Percentiles rank a stretch among this genome's conserved stretches.
Conservation (phyloP, 2,797 vertebrate genomes). For the Cynopterus sphinx region DNA sequence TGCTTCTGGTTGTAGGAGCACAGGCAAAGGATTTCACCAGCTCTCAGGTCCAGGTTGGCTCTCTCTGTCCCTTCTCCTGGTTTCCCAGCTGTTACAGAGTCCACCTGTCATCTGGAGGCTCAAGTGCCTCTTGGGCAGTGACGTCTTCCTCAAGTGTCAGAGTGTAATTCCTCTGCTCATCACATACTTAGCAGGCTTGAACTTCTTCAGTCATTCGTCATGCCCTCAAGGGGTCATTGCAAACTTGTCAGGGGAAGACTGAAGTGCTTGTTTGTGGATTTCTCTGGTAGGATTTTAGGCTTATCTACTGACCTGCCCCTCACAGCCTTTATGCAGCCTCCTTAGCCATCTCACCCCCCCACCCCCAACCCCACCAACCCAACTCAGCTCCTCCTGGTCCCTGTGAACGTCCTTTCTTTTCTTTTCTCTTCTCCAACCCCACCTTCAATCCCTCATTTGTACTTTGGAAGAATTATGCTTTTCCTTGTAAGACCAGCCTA, state of each 20-base stretch:
- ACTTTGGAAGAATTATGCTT: background rate
- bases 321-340: background rate
- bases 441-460: background rate
- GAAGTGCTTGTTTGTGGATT: slow-evolving; percentile 57
- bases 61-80: slow-evolving; percentile 36
- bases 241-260: slow-evolving; percentile 49
- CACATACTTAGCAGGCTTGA: slow-evolving; percentile 68
- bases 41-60: background rate
- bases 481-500: background rate
- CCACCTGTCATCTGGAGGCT: background rate
- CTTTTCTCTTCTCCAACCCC: background rate
- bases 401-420: background rate
- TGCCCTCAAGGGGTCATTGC: background rate
- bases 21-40: background rate
- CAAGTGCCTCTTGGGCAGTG: slow-evolving; percentile 44
- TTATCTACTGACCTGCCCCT: background rate
- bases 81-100: slow-evolving; percentile 61
- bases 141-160: slow-evolving; percentile 66
- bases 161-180: slow-evolving; percentile 62
- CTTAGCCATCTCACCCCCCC: too few relatives aligned
- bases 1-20: background rate
- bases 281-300: background rate
- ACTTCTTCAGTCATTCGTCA: slow-evolving; percentile 54
- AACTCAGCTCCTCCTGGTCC: background rate
- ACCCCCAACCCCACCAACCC: rapidly evolving